A percentile compares a stretch with the other conserved stretches of the same genome.
These are phyloP conservation scores for Pseudococcus jackbeardsleyi DNA, from an alignment of 2,888 invertebrate genomes.

Conservation along the genomic window DNA sequence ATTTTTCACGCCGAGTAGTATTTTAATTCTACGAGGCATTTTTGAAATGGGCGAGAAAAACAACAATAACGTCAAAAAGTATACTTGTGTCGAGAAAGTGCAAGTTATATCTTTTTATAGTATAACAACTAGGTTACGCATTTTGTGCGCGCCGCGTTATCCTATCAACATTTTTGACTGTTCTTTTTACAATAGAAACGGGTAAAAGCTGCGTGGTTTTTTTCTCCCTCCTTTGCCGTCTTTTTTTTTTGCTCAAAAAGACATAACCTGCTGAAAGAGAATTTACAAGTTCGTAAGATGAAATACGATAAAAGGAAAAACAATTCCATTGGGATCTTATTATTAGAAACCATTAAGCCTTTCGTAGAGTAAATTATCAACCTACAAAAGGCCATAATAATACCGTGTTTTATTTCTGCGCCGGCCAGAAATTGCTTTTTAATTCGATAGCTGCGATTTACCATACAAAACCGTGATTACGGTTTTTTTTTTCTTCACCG, in stretches of 20 bases:
- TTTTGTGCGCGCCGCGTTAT: neutral
- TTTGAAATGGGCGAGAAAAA: neutral
- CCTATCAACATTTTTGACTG: slow-evolving; percentile 15
- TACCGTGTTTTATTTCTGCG: slow-evolving; percentile 4
- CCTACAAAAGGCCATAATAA: slow-evolving; percentile 3
- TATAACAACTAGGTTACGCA: slow-evolving; percentile 10
- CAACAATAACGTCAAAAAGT: neutral
- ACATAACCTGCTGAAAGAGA: neutral
- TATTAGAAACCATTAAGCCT: slow-evolving; percentile 34
- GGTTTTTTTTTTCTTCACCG: neutral
- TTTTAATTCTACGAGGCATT: neutral
- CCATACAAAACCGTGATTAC: neutral
- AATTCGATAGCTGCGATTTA: slow-evolving; percentile 4
- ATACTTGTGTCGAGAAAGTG: neutral
- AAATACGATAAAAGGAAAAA: slow-evolving; percentile 13
- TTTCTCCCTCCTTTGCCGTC: neutral
- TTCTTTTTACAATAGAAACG: slow-evolving; percentile 13
- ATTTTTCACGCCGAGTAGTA: neutral
- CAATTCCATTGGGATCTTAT: slow-evolving; percentile 20
- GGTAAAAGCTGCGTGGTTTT: neutral
- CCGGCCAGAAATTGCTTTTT: neutral
- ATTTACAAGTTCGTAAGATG: slow-evolving; percentile 22
- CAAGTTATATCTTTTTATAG: neutral
- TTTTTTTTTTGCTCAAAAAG: neutral
- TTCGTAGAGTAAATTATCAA: slow-evolving; percentile 1